These are phyloP conservation scores for Etheostoma cragini DNA, from an alignment of 2,113 vertebrate genomes.

Conservation along the genomic window DNA sequence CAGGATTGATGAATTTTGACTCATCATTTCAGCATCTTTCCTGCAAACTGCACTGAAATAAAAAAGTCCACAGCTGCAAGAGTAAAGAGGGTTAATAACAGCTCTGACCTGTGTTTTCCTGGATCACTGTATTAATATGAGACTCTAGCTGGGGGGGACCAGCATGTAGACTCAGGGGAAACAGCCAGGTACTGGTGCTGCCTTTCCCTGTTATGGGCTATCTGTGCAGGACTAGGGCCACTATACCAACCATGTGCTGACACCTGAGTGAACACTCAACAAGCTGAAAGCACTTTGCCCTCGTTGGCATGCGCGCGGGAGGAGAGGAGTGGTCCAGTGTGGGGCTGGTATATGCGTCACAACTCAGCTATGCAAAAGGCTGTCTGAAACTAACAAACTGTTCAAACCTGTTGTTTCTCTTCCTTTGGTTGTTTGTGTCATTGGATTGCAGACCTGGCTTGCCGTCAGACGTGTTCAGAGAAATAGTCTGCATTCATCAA, in stretches of 20 bases:
- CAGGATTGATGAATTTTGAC: neutral
- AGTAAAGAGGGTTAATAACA: neutral
- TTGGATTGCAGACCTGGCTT: neutral
- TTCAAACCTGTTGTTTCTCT: constrained; percentile 4
- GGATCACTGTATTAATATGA: neutral
- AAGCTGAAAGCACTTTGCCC: constrained; percentile 13
- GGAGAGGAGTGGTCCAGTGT: neutral
- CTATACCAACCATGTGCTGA: constrained; percentile 1
- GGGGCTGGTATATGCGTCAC: neutral
- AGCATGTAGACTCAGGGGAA: constrained; percentile 33
- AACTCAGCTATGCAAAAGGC: constrained; percentile 23
- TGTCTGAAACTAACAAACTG: neutral
- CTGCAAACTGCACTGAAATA: neutral
- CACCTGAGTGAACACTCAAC: constrained; percentile 22
- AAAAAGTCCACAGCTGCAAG: neutral
- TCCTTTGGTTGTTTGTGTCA: neutral
- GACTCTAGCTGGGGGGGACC: constrained; percentile 3
- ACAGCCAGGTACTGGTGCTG: constrained; percentile 11
- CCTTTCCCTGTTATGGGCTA: constrained; percentile 2
- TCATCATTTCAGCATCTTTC: neutral
- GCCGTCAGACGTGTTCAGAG: neutral
- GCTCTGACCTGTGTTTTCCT: neutral
- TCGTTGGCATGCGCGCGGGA: neutral
- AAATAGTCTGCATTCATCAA: neutral
- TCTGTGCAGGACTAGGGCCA: constrained; percentile 44